Conservation (phyloP, 2,888 invertebrate species). For the Loripinus fragilis region DNA sequence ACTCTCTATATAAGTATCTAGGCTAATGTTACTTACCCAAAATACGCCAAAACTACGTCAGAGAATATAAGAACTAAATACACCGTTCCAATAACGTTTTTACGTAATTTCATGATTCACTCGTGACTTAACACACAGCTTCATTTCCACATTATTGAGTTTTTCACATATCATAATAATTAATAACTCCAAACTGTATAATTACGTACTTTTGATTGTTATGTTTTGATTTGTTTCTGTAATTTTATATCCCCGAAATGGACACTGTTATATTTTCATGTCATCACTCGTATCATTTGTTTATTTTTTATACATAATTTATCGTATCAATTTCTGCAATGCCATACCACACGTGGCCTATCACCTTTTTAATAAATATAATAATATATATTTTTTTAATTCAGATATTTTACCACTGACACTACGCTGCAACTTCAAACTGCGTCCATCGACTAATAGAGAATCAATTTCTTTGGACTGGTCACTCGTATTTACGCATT, state of each 20-base stretch:
- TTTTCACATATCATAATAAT: not conserved
- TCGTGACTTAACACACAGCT: not conserved
- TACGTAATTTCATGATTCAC: conserved; percentile 7
- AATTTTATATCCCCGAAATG: not conserved
- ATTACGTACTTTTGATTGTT: not conserved
- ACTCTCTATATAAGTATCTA: no score
- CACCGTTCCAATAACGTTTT: not conserved
- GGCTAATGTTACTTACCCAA: not conserved
- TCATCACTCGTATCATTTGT: not conserved
- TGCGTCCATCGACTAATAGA: no score
- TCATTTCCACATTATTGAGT: conserved; percentile 3
- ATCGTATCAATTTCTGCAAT: not conserved
- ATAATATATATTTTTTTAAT: no score
- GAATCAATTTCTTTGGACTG: not conserved
- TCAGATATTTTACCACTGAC: no score
- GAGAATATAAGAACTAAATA: not conserved
- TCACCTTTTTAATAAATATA: not conserved
- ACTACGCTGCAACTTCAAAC: no score
- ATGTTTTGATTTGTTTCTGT: not conserved
- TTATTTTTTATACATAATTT: not conserved
- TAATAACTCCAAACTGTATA: not conserved
- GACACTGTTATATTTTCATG: not conserved
- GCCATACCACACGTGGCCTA: not conserved
- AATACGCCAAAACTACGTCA: not conserved
- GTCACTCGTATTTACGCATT: not conserved